phyloP scores from a whole-genome alignment of 2,888 invertebrate genomes.

The Chrysotoxum bicinctum region DNA sequence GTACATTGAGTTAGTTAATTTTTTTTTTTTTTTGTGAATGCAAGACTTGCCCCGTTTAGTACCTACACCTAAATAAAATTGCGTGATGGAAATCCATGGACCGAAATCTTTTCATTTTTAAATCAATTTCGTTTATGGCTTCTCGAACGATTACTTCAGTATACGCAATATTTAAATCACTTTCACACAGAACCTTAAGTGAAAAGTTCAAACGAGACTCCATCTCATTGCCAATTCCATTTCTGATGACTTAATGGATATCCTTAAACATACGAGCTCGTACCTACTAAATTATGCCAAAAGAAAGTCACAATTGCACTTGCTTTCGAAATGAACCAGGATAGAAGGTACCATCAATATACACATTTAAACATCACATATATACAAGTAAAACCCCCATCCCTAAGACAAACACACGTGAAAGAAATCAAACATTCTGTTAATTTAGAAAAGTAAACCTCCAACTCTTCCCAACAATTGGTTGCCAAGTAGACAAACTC shows the following conservation, averaged over 20 bases:
- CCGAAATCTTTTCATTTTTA: constrained; percentile 19
- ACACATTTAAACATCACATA: background rate
- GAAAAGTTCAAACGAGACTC: constrained; percentile 55
- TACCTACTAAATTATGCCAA: constrained; percentile 59
- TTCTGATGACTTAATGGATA: constrained; percentile 68
- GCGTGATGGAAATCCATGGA: background rate
- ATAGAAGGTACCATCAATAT: background rate
- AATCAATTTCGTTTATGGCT: constrained; percentile 55
- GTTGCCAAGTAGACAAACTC: constrained; percentile 55
- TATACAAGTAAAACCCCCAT: background rate
- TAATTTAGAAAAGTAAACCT: constrained; percentile 72
- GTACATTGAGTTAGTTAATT: too few species aligned
- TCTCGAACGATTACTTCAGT: constrained; percentile 54
- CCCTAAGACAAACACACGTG: constrained; percentile 57
- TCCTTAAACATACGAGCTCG: constrained; percentile 39
- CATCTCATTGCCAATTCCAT: constrained; percentile 52
- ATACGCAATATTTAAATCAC: constrained; percentile 57
- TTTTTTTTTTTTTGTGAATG: background rate
- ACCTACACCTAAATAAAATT: background rate
- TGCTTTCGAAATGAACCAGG: constrained; percentile 24
- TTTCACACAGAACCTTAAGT: constrained; percentile 52
- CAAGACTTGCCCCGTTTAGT: background rate
- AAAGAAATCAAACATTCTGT: constrained; percentile 73
- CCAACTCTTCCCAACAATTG: constrained; percentile 35
- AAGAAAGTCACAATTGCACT: constrained; percentile 42